Percentiles rank a stretch among this genome's conserved stretches.
Evolutionary conservation across 2,888 invertebrate species (phyloP).

Genomic region (Glaucopsyche alexis): DNA sequence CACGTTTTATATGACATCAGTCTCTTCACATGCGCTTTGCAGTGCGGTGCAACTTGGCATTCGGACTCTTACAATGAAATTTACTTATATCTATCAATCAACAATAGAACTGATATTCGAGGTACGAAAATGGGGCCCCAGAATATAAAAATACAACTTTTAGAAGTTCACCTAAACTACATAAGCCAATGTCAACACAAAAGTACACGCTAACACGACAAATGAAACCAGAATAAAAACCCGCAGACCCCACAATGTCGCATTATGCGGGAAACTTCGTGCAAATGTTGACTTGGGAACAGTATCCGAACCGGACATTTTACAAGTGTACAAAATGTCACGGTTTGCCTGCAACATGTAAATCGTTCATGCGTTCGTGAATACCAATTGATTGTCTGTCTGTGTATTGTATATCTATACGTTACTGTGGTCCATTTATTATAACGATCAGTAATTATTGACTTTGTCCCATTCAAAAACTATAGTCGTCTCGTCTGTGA

Average conservation of each 20-base stretch:
- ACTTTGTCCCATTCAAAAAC: background rate
- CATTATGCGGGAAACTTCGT: background rate
- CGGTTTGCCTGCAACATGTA: constrained; percentile 10
- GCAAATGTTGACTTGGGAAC: background rate
- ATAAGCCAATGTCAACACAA: background rate
- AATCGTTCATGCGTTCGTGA: constrained; percentile 2
- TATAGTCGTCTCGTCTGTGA: too few relatives aligned
- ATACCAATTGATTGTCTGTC: constrained; percentile 1
- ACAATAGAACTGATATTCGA: too few relatives aligned
- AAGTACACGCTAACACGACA: background rate
- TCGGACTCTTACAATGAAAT: too few relatives aligned
- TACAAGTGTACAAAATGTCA: background rate
- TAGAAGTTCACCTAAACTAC: background rate
- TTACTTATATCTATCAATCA: too few relatives aligned
- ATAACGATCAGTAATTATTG: background rate
- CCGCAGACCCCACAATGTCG: background rate
- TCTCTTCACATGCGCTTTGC: too few relatives aligned
- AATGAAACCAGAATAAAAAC: background rate
- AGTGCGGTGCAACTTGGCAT: too few relatives aligned
- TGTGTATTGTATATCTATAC: background rate
- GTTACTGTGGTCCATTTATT: background rate
- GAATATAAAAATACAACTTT: too few relatives aligned
- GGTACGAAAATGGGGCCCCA: too few relatives aligned
- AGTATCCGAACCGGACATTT: background rate
- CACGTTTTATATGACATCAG: too few relatives aligned